Evolutionary conservation across 1,140 invertebrate genomes (phyloP).

Genomic region (Rhyacophila brunnea): DNA sequence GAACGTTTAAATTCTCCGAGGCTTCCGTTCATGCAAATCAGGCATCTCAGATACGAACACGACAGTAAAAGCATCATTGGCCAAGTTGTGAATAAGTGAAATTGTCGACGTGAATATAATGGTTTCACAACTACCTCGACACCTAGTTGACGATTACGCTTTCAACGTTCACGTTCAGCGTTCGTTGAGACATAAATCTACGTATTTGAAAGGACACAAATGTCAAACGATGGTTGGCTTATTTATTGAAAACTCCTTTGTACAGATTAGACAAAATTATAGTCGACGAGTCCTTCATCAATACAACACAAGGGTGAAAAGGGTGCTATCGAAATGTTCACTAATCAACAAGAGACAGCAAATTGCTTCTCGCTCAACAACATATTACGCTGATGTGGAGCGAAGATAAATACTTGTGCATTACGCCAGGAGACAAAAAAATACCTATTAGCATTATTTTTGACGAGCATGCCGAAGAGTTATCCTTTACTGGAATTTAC

Average conservation of each 20-base stretch:
- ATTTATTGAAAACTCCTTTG: conserved; percentile 28
- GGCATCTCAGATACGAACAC: neutral
- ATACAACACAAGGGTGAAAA: conserved; percentile 32
- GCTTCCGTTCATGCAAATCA: conserved; percentile 5
- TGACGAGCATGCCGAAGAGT: neutral
- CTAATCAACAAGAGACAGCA: no score
- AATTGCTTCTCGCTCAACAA: conserved; percentile 35
- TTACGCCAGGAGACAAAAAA: conserved; percentile 34
- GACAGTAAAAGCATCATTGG: neutral
- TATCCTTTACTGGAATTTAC: no score
- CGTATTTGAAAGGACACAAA: no score
- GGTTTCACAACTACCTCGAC: conserved; percentile 6
- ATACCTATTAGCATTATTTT: neutral
- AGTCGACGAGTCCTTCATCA: conserved; percentile 12
- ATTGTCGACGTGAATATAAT: neutral
- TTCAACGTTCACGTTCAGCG: conserved; percentile 14
- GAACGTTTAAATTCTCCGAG: neutral
- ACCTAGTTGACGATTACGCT: conserved; percentile 17
- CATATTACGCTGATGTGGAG: conserved; percentile 39
- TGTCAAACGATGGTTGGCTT: conserved; percentile 31
- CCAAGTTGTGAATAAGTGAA: neutral
- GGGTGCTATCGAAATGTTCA: no score
- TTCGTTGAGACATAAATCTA: no score
- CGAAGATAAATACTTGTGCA: conserved; percentile 36
- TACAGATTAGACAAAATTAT: conserved; percentile 17